These are phyloP conservation scores for Conomelus anceps DNA, from an alignment of 2,888 invertebrate species.

Conservation along the genomic window DNA sequence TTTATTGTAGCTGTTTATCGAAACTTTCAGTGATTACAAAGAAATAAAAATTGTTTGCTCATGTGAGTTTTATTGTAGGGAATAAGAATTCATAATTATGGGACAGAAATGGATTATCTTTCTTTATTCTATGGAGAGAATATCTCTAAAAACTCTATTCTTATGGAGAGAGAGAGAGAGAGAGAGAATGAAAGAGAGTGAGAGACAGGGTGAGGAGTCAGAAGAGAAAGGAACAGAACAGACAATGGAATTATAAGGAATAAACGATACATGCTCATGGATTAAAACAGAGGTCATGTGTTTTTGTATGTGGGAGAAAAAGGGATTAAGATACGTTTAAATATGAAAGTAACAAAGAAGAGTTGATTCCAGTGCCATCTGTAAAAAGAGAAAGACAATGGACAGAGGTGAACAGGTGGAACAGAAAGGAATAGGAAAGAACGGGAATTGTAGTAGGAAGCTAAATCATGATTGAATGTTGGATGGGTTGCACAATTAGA, in stretches of 20 bases:
- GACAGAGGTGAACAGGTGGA: neutral
- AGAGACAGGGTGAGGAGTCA: neutral
- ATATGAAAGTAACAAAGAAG: neutral
- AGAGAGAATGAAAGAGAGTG: neutral
- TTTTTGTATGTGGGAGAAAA: neutral
- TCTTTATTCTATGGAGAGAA: too few relatives aligned
- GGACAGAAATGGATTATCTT: too few relatives aligned
- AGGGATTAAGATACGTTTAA: neutral
- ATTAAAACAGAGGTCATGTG: neutral
- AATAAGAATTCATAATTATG: too few relatives aligned
- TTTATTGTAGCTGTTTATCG: too few relatives aligned
- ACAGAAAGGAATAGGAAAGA: neutral
- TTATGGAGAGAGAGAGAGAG: neutral
- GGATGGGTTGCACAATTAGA: neutral
- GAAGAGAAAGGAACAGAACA: neutral
- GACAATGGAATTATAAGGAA: neutral
- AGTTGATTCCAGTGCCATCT: neutral
- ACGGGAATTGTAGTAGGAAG: neutral
- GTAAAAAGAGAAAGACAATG: neutral
- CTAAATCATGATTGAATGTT: neutral
- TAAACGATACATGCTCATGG: neutral
- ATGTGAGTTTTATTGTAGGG: too few relatives aligned
- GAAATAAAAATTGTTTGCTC: too few relatives aligned
- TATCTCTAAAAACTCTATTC: neutral
- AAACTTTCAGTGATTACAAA: too few relatives aligned